These are phyloP conservation scores for Babylonia areolata DNA, from an alignment of 1,140 invertebrate species.

Conservation along the genomic window DNA sequence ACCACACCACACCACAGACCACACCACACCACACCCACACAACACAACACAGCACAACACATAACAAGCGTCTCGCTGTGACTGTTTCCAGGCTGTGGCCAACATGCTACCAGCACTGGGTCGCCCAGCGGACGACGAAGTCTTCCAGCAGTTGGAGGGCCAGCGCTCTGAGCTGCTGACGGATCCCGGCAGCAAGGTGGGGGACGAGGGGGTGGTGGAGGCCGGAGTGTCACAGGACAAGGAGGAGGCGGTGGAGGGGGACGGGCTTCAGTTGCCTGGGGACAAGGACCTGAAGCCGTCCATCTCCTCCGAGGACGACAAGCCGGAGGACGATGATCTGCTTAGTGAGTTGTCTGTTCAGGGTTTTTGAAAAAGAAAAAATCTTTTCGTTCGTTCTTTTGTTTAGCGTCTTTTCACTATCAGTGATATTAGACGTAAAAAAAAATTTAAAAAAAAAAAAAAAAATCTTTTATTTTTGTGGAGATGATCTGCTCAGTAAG, in stretches of 20 bases:
- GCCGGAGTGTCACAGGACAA: background rate
- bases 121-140: constrained; percentile 1
- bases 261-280: constrained; percentile 31
- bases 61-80: no score
- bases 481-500: no score
- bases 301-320: constrained; percentile 67
- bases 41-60: no score
- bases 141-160: constrained; percentile 15
- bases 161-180: background rate
- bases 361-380: no score
- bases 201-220: background rate
- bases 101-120: background rate
- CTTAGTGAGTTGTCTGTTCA: constrained; percentile 60
- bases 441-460: no score
- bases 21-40: no score
- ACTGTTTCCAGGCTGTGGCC: constrained; percentile 2
- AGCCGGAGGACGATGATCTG: constrained; percentile 66
- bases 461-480: no score
- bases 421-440: no score
- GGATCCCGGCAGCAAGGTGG: background rate
- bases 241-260: constrained; percentile 43
- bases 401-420: no score
- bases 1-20: no score
- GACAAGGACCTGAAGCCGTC: constrained; percentile 54
- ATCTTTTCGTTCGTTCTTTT: no score